Evolutionary conservation across 2,113 vertebrate genomes (phyloP), one percentile per base, ranked within the genome.

Genomic region (Ranitomeya imitator): DNA sequence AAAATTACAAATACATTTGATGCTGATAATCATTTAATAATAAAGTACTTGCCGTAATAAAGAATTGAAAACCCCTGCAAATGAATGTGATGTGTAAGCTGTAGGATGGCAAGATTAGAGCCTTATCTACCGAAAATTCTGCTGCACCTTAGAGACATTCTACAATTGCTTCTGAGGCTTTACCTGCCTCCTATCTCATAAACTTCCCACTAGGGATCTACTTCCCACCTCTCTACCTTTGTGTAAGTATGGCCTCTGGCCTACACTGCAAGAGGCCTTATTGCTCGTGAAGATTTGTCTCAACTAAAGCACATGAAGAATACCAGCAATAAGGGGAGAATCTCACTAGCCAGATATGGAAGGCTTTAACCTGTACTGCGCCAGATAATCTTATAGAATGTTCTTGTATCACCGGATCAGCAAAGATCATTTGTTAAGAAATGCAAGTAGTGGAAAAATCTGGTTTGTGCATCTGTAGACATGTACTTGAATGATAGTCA

Each of bases 91-190:
- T 55, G 37, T 45, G 37, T 45, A 69, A 76, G 51, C 54, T 67
- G 37, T 15, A 67, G 59, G 45, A 79, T n/a, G 14, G 65, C 61
- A 83, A 21, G 61, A 54, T 16, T 9, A 61, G 79, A 60, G 57
- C 4, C n/a, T 69, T 84, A 84, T 69, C 82, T 54, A 81, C 31
- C 61, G 59, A 88, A 77, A 88, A 78, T 74, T 79, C 51, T 55
- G 65, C 87, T 57, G 51, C n/a, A 84, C 87, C 87, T 79, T 54
- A 57, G 87, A 79, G 87, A 85, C 52, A 26, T 67, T 69, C 60
- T 84, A 54, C 87, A 79, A 88, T 88, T 88, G 81, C 87, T 88
- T 88, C 73, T 85, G 87, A 84, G 87, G 81, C 87, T 37, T 88
- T 79, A 82, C 59, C 60, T 80, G 87, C 87, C 87, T 88, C 87